phyloP scores from a whole-genome alignment of 2,888 invertebrate species.

The Osedax frankpressi region DNA sequence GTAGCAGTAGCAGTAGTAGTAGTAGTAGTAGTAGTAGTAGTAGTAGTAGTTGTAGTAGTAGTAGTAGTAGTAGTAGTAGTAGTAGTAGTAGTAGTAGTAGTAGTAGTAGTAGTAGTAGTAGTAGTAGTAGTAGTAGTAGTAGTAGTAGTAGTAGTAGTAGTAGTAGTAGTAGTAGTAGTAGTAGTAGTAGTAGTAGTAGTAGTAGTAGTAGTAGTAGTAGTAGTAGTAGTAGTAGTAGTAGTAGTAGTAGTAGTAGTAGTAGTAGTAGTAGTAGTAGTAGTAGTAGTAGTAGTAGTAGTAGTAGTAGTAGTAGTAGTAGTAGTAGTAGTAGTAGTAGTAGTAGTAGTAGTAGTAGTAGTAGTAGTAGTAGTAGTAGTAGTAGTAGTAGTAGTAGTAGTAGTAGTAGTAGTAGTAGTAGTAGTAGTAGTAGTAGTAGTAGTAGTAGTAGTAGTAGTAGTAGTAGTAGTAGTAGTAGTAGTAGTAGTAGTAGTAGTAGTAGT shows the following conservation, averaged over 20 bases:
- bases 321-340: constrained; percentile 12
- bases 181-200: constrained; percentile 12
- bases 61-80: constrained; percentile 12
- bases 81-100: constrained; percentile 11
- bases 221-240: constrained; percentile 3
- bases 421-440: constrained; percentile 9
- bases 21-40: constrained; percentile 10
- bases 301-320: constrained; percentile 12
- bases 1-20: constrained; percentile 9
- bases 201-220: neutral
- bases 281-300: constrained; percentile 12
- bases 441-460: constrained; percentile 12
- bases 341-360: constrained; percentile 9
- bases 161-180: constrained; percentile 12
- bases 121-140: constrained; percentile 11
- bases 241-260: constrained; percentile 8
- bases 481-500: constrained; percentile 12
- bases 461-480: constrained; percentile 12
- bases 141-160: constrained; percentile 12
- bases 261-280: constrained; percentile 1
- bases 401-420: constrained; percentile 11
- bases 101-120: constrained; percentile 10
- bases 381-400: constrained; percentile 12
- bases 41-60: constrained; percentile 10
- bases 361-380: constrained; percentile 9